A percentile compares a stretch with the other conserved stretches of the same genome.
phyloP scores from a whole-genome alignment of 2,113 vertebrate genomes.

The Cercocebus atys region DNA sequence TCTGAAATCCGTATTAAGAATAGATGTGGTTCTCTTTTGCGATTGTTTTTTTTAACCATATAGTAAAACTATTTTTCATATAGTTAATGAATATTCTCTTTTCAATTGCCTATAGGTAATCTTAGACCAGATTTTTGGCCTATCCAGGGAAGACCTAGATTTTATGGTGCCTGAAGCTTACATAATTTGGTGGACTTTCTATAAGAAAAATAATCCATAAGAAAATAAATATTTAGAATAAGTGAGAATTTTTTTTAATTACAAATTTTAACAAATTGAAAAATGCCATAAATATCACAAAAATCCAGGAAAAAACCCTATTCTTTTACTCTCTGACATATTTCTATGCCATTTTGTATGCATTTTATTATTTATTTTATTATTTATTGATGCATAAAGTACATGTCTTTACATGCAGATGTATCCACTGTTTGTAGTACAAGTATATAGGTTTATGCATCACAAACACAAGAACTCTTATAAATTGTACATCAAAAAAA shows the following conservation, averaged over 20 bases:
- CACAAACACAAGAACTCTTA: background rate
- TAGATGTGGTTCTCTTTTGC: background rate
- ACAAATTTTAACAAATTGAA: background rate
- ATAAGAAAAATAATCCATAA: background rate
- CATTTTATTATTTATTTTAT: constrained; percentile 26
- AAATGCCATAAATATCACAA: constrained; percentile 4
- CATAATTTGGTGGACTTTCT: background rate
- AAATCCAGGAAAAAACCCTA: background rate
- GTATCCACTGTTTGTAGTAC: background rate
- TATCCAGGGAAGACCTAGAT: background rate
- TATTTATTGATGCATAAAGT: background rate
- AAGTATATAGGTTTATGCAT: background rate
- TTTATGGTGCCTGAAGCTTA: background rate
- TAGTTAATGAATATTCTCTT: background rate
- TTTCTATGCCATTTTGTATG: background rate
- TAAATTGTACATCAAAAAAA: background rate
- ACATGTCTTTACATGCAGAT: background rate
- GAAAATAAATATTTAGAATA: constrained; percentile 12
- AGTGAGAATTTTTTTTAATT: background rate
- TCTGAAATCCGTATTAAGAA: constrained; percentile 14
- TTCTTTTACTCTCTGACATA: background rate
- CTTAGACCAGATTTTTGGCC: background rate
- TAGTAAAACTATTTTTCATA: background rate
- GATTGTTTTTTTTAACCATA: background rate
- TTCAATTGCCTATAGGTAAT: background rate